These are phyloP conservation scores for human (Homo sapiens) DNA, from an alignment of 2,113 vertebrate species.

Conservation along the genomic window GRCh38 chr11:126639501-126640000, in stretches of 20 bases:
- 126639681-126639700: constrained; percentile 81
- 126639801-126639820: constrained; percentile 81
- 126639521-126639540: constrained; percentile 28
- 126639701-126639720: constrained; percentile 85
- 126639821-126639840: constrained; percentile 78
- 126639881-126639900: constrained; percentile 55
- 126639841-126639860: constrained; percentile 51
- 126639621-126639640: constrained; percentile 20
- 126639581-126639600: constrained; percentile 18
- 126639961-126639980: constrained; percentile 47
- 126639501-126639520: neutral
- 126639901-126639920: constrained; percentile 48
- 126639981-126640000: constrained; percentile 57
- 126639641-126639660: constrained; percentile 41
- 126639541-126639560: constrained; percentile 14
- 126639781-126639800: constrained; percentile 77
- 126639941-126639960: constrained; percentile 78
- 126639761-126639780: constrained; percentile 77
- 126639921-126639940: constrained; percentile 40
- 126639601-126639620: neutral
- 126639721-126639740: constrained; percentile 82
- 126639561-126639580: neutral
- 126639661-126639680: constrained; percentile 80
- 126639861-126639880: constrained; percentile 73
- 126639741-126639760: constrained; percentile 86